These are phyloP conservation scores for Acleris laterana DNA, from an alignment of 2,888 invertebrate genomes.

Conservation along the genomic window DNA sequence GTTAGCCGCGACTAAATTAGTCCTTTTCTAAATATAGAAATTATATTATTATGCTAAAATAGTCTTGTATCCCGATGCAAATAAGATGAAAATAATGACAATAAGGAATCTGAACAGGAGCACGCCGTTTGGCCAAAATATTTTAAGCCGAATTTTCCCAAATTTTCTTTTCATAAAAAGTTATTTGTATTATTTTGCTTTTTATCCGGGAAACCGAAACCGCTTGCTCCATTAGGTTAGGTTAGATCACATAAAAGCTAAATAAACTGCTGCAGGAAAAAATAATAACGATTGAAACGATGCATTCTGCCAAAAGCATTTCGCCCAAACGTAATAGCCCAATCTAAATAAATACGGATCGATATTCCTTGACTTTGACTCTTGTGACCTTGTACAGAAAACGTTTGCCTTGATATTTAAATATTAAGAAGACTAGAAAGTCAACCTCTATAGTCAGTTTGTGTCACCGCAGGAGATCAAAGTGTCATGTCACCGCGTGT, in stretches of 20 bases:
- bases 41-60: conserved; percentile 10
- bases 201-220: too few relatives aligned
- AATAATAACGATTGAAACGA: too few relatives aligned
- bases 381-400: conserved; percentile 14
- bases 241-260: too few relatives aligned
- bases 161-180: too few relatives aligned
- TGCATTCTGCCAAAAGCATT: too few relatives aligned
- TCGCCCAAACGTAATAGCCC: background rate
- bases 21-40: conserved; percentile 12
- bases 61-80: conserved; percentile 21
- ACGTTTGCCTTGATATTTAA: conserved; percentile 28
- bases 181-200: too few relatives aligned
- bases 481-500: conserved; percentile 1
- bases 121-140: too few relatives aligned
- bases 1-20: background rate
- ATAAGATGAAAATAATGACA: conserved; percentile 12
- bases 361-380: conserved; percentile 33
- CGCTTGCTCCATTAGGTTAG: too few relatives aligned
- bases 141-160: too few relatives aligned
- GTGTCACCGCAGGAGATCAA: background rate
- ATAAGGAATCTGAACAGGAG: too few relatives aligned
- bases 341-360: conserved; percentile 17
- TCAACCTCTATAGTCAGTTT: background rate
- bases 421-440: conserved; percentile 18
- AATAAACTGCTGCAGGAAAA: too few relatives aligned